phyloP scores from a whole-genome alignment of 2,888 invertebrate genomes.

The Orthosia cruda region DNA sequence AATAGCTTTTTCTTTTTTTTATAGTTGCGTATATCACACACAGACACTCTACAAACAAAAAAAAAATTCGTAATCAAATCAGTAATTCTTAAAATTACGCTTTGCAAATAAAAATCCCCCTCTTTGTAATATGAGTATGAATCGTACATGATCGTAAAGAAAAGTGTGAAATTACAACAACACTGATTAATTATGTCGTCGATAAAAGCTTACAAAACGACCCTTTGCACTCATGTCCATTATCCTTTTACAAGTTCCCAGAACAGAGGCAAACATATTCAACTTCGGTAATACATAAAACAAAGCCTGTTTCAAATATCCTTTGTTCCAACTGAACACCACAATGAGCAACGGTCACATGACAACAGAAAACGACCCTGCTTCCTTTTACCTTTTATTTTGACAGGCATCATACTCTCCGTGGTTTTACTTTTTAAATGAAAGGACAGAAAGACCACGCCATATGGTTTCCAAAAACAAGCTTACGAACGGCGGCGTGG shows the following conservation, averaged over 20 bases:
- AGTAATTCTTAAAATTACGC: no score
- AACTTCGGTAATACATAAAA: slow-evolving; percentile 26
- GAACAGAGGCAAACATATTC: slow-evolving; percentile 5
- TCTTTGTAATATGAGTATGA: no score
- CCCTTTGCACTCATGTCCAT: not conserved
- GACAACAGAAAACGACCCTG: slow-evolving; percentile 44
- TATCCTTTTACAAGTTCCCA: not conserved
- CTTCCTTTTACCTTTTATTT: slow-evolving; percentile 56
- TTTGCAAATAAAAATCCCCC: no score
- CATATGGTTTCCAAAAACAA: slow-evolving; percentile 11
- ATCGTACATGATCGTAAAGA: no score
- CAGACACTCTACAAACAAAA: no score
- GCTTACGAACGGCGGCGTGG: not conserved
- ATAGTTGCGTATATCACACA: no score
- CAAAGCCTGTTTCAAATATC: slow-evolving; percentile 21
- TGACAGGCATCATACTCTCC: slow-evolving; percentile 35
- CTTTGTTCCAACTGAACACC: slow-evolving; percentile 30
- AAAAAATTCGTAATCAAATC: no score
- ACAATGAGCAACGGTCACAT: slow-evolving; percentile 27
- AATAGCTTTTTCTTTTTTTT: no score
- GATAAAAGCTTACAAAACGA: not conserved
- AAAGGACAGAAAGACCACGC: not conserved
- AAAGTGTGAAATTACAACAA: no score
- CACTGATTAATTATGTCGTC: not conserved
- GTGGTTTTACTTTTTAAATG: slow-evolving; percentile 23